Conservation (phyloP, 1,140 invertebrate genomes). For the Tribolium madens region DNA sequence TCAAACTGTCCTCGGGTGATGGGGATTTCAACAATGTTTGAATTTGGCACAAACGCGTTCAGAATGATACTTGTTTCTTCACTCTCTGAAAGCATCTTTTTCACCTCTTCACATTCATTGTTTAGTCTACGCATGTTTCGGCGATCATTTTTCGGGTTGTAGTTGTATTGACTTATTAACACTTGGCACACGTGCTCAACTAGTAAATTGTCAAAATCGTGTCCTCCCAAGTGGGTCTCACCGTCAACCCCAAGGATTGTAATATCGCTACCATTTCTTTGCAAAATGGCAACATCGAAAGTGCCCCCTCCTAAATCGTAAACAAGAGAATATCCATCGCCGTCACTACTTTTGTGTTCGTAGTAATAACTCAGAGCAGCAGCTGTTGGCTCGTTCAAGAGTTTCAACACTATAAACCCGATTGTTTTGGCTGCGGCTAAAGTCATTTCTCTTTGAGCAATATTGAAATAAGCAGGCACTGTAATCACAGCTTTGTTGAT, state of each 20-base stretch:
- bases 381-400: conserved; percentile 78
- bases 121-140: conserved; percentile 84
- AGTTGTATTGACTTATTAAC: conserved; percentile 75
- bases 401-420: conserved; percentile 72
- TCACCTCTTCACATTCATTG: conserved; percentile 85
- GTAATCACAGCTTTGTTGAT: conserved; percentile 68
- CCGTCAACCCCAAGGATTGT: conserved; percentile 79
- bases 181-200: conserved; percentile 70
- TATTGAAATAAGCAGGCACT: conserved; percentile 79
- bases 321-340: conserved; percentile 66
- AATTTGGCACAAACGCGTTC: not conserved
- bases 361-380: conserved; percentile 74
- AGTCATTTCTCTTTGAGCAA: conserved; percentile 73
- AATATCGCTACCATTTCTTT: conserved; percentile 80
- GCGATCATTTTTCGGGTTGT: conserved; percentile 75
- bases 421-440: conserved; percentile 73
- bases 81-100: conserved; percentile 79
- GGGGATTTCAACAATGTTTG: conserved; percentile 72
- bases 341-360: conserved; percentile 60
- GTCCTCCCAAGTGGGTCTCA: conserved; percentile 74
- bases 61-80: conserved; percentile 44
- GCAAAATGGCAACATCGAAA: conserved; percentile 82
- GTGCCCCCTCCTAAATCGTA: conserved; percentile 81
- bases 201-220: conserved; percentile 75
- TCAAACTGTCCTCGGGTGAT: conserved; percentile 81